A percentile compares a stretch with the other conserved stretches of the same genome.
Evolutionary conservation across 2,888 invertebrate species (phyloP).

Genomic region (Cheilosia scutellata): DNA sequence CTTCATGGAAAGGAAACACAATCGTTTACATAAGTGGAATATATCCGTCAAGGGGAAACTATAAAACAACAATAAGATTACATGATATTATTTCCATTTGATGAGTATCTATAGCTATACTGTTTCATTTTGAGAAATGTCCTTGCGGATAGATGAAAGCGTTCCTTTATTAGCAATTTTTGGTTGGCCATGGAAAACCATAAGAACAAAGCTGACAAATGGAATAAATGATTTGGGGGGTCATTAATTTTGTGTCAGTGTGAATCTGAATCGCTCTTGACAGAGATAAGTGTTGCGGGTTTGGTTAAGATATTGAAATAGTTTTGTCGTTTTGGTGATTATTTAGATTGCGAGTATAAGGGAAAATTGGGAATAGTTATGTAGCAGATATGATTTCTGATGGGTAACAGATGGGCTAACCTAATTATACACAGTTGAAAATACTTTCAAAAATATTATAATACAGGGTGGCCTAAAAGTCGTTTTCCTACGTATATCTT

Average conservation of each 20-base stretch:
- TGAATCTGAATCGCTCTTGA: conserved; percentile 52
- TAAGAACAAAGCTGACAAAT: conserved; percentile 31
- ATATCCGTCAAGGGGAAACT: conserved; percentile 34
- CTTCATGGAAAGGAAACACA: conserved; percentile 34
- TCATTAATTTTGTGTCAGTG: conserved; percentile 64
- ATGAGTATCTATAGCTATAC: conserved; percentile 48
- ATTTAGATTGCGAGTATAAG: conserved; percentile 16
- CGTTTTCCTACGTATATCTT: too few species aligned
- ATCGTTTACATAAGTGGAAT: conserved; percentile 59
- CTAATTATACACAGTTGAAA: too few species aligned
- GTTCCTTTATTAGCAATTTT: conserved; percentile 11
- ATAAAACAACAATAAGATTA: conserved; percentile 58
- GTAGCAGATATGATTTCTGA: neutral
- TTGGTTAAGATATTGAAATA: conserved; percentile 35
- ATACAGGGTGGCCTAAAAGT: too few species aligned
- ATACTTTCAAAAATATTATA: too few species aligned
- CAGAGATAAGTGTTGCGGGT: conserved; percentile 63
- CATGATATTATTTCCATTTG: conserved; percentile 62
- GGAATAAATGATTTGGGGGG: conserved; percentile 55
- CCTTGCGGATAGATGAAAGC: conserved; percentile 32
- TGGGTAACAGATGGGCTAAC: too few species aligned
- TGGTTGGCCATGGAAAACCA: neutral
- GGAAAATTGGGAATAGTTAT: neutral
- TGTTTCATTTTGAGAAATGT: conserved; percentile 46
- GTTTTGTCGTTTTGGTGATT: conserved; percentile 37